Percentiles rank a stretch among this genome's conserved stretches.
Conservation (phyloP, 2,888 invertebrate species). For the Scrobipalpa costella region DNA sequence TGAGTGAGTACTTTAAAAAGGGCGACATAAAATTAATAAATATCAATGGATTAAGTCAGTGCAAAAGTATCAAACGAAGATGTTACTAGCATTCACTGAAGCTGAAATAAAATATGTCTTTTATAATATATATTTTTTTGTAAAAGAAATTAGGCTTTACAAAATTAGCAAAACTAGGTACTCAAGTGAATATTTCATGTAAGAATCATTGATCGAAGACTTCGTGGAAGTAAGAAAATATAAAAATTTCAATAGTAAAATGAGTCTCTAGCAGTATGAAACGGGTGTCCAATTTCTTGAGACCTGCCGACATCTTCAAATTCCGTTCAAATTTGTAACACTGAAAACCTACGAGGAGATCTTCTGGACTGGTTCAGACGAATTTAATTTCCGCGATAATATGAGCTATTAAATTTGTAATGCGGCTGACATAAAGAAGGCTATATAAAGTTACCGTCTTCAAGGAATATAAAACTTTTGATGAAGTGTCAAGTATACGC, state of each 20-base stretch:
- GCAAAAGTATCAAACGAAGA: no score
- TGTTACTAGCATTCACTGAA: no score
- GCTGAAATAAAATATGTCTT: no score
- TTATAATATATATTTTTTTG: no score
- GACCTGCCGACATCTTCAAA: not conserved
- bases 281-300: not conserved
- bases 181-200: not conserved
- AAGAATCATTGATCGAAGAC: not conserved
- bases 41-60: no score
- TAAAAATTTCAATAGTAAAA: not conserved
- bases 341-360: not conserved
- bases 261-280: not conserved
- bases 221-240: not conserved
- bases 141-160: no score
- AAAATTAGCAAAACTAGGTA: not conserved
- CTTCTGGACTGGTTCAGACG: not conserved
- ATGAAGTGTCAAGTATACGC: not conserved
- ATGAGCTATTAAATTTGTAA: constrained; percentile 16
- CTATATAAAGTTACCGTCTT: constrained; percentile 14
- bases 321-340: not conserved
- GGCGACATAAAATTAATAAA: no score
- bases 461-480: constrained; percentile 5
- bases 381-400: not conserved
- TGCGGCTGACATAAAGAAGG: constrained; percentile 13
- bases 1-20: no score